phyloP scores from a whole-genome alignment of 2,113 vertebrate species.

The Halcyon malimbica region DNA sequence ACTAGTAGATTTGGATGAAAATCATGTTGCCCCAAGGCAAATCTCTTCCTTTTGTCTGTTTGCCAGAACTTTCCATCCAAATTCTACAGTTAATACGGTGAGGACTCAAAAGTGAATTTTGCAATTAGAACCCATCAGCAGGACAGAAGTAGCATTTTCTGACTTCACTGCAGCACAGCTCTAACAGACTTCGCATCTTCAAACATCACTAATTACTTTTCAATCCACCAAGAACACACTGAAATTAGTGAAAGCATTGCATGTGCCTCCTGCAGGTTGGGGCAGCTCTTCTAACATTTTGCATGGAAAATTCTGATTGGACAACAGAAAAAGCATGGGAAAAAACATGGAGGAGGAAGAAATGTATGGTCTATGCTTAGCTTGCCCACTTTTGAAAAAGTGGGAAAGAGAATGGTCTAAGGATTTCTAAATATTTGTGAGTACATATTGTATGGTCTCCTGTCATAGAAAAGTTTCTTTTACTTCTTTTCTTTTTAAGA shows the following conservation, averaged over 20 bases:
- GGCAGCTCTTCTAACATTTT: neutral
- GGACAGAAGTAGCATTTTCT: neutral
- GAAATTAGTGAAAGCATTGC: neutral
- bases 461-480: neutral
- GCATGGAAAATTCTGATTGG: neutral
- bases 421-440: neutral
- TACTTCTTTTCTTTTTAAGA: neutral
- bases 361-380: neutral
- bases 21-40: neutral
- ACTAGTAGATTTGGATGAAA: neutral
- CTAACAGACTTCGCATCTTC: rapidly evolving
- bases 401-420: neutral
- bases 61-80: neutral
- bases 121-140: neutral
- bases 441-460: rapidly evolving
- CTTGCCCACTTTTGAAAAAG: neutral
- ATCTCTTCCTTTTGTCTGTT: rapidly evolving
- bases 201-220: neutral
- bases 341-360: neutral
- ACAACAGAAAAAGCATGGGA: rapidly evolving
- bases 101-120: neutral
- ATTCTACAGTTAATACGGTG: neutral
- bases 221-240: rapidly evolving
- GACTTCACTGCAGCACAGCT: neutral
- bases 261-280: neutral